Conservation (phyloP, 2,113 vertebrate genomes). For the western clawed frog (Xenopus tropicalis) region UCB_Xtro_10.0 CM004444.2:78423001-78423500, state of each 20-base stretch:
- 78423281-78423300: conserved; percentile 79
- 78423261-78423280: conserved; percentile 90
- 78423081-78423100: no score
- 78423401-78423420: conserved; percentile 72
- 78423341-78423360: conserved; percentile 76
- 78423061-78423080: no score
- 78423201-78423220: no score
- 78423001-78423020: no score
- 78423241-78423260: conserved; percentile 57
- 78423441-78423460: conserved; percentile 66
- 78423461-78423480: conserved; percentile 81
- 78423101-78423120: no score
- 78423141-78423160: no score
- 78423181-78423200: no score
- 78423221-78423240: no score
- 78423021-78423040: no score
- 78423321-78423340: conserved; percentile 72
- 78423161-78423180: no score
- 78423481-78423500: conserved; percentile 78
- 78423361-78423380: conserved; percentile 85
- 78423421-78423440: conserved; percentile 79
- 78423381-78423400: conserved; percentile 83
- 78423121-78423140: no score
- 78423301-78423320: conserved; percentile 79
- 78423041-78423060: no score